These are phyloP conservation scores for Montipora capitata DNA, from an alignment of 92 coral and sea anemone genomes.

Conservation along the genomic window DNA sequence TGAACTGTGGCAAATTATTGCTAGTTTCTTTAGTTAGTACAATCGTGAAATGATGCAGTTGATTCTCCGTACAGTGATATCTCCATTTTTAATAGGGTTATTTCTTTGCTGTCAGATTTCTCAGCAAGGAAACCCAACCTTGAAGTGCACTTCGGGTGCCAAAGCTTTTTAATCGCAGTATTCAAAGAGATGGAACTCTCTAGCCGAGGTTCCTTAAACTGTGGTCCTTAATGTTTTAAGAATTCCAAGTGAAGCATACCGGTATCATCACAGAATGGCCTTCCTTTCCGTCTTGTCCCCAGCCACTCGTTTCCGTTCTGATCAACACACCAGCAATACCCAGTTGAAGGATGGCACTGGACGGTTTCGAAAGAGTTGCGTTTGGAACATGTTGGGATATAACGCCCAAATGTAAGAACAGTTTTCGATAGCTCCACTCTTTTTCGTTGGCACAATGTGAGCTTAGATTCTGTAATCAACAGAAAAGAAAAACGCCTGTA, in stretches of 20 bases:
- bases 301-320: conserved; percentile 84
- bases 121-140: too few species aligned
- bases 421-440: conserved; percentile 17
- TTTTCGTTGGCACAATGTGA: conserved; percentile 50
- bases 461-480: conserved; percentile 24
- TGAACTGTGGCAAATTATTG: too few species aligned
- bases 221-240: not conserved
- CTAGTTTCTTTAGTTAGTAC: too few species aligned
- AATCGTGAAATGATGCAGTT: not conserved
- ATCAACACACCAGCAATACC: conserved; percentile 96
- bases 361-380: conserved; percentile 81
- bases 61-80: not conserved
- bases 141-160: too few species aligned
- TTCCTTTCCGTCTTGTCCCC: conserved; percentile 88
- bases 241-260: conserved; percentile 39
- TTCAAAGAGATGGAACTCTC: too few species aligned
- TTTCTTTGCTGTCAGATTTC: too few species aligned
- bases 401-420: conserved; percentile 41
- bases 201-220: not conserved
- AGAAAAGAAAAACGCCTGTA: not conserved
- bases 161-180: too few species aligned
- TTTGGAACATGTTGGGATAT: conserved; percentile 85
- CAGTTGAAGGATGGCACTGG: conserved; percentile 89
- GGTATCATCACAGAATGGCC: conserved; percentile 78
- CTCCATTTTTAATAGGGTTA: too few species aligned